Base-by-base conservation (phyloP, 2,797 vertebrate genomes). In the Aythya fuligula region DNA sequence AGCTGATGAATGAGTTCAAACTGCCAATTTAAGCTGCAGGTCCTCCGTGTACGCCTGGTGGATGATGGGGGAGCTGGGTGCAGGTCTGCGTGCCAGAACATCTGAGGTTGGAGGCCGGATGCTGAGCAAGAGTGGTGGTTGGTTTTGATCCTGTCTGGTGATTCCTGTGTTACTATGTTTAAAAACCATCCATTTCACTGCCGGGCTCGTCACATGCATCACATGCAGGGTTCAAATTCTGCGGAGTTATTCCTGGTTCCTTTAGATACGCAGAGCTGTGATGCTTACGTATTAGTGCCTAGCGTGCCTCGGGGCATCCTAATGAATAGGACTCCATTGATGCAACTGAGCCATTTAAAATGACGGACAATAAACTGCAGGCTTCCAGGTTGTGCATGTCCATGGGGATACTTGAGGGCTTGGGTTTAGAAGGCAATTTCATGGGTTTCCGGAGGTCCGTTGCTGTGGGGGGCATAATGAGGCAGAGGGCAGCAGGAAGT, bases 1-100 rank as follows among this genome's bases (percentile, higher is more conserved):
- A 89, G 64, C 47, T 73, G 67, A 88, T 65, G 69, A 90, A 76
- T 87, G 79, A 79, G 51, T 91, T 93, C 51, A 61, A 94, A 87
- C n/a, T 71, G 19, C 85, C 61, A 74, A 60, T 93, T 87, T 89
- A 79, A 60, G 61, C 36, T 71, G 36, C 60, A 85, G 47, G 65
- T 78, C 2, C 1, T 73, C 49, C 65, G 34, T 91, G 66, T 3
- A 3, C 54, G 77, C 58, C 2, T 9, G 49, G 28, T 85, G 70
- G 15, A 58, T 82, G 67, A 57, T 5, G 30, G 17, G 17, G 56
- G 47, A 93, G 7, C 60, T n/a, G 66, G 3, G 54, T 82, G 1
- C 3, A 5, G 45, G 4, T 71, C 64, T 87, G n/a, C 39, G 49
- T 60, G 90, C 53, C 67, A 49, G 49, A 53, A 45, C 7, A 6